Evolutionary conservation across 2,888 invertebrate genomes (phyloP).

Genomic region (Ctenicera cuprea): DNA sequence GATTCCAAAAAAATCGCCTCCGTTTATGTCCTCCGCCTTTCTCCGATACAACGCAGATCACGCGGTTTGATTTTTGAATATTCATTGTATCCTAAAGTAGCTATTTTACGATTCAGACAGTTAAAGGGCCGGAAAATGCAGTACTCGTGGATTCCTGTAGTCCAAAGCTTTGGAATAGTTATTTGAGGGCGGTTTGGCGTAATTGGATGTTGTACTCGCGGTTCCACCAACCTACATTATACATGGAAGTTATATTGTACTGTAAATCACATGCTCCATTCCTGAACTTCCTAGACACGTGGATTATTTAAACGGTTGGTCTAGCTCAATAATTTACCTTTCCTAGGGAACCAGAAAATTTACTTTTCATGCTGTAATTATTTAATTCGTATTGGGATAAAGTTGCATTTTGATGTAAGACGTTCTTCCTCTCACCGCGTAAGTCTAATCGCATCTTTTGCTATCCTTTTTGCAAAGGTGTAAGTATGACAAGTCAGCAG

Average conservation of each 20-base stretch:
- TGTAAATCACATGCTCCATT: constrained; percentile 35
- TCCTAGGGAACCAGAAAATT: no score
- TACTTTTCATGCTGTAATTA: constrained; percentile 20
- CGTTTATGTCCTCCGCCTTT: not conserved
- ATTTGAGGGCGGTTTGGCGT: constrained; percentile 30
- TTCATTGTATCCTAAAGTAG: constrained; percentile 28
- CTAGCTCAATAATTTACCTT: constrained; percentile 21
- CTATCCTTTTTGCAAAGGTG: not conserved
- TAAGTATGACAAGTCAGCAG: constrained; percentile 24
- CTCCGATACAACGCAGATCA: not conserved
- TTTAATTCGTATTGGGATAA: constrained; percentile 20
- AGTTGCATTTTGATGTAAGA: not conserved
- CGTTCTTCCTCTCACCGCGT: not conserved
- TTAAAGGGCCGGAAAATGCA: constrained; percentile 12
- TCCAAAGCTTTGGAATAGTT: constrained; percentile 30
- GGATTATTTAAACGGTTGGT: constrained; percentile 40
- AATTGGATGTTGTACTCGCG: constrained; percentile 36
- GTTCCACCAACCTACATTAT: constrained; percentile 32
- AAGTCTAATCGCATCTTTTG: constrained; percentile 8
- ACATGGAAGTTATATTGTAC: constrained; percentile 33
- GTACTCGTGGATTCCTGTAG: not conserved
- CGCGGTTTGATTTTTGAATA: constrained; percentile 26
- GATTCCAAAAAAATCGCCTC: no score
- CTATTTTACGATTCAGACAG: not conserved
- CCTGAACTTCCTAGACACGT: constrained; percentile 33